Evolutionary conservation across 2,888 invertebrate species (phyloP).

Genomic region (Exephanes ischioxanthus): DNA sequence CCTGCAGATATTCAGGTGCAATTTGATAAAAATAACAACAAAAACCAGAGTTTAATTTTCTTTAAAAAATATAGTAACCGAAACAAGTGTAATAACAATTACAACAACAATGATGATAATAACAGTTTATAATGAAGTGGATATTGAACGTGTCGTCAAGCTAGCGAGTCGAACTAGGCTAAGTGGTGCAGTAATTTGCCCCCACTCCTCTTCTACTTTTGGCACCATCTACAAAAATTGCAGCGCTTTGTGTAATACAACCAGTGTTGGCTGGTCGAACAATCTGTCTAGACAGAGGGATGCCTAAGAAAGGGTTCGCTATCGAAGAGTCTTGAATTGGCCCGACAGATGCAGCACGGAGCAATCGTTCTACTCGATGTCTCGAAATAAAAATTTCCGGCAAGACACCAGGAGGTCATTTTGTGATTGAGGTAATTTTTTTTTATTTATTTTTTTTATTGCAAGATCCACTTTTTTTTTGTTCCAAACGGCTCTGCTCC

Average conservation of each 20-base stretch:
- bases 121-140: background rate
- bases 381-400: background rate
- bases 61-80: background rate
- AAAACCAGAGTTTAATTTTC: slow-evolving; percentile 18
- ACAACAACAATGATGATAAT: background rate
- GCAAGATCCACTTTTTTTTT: background rate
- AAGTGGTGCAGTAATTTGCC: slow-evolving; percentile 18
- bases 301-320: background rate
- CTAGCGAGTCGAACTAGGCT: slow-evolving; percentile 9
- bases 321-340: background rate
- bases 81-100: background rate
- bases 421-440: background rate
- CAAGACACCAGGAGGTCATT: background rate
- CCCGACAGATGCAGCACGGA: background rate
- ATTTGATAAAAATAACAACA: slow-evolving; percentile 31
- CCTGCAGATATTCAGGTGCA: slow-evolving; percentile 88
- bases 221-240: slow-evolving; percentile 7
- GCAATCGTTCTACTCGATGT: background rate
- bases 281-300: slow-evolving; percentile 2
- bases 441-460: background rate
- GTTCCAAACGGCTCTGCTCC: background rate
- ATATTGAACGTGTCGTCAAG: background rate
- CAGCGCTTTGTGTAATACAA: slow-evolving; percentile 3
- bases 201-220: background rate
- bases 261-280: slow-evolving; percentile 1